These are phyloP conservation scores for Phylloscopus trochilus DNA, from an alignment of 2,113 vertebrate genomes.

Conservation along the genomic window DNA sequence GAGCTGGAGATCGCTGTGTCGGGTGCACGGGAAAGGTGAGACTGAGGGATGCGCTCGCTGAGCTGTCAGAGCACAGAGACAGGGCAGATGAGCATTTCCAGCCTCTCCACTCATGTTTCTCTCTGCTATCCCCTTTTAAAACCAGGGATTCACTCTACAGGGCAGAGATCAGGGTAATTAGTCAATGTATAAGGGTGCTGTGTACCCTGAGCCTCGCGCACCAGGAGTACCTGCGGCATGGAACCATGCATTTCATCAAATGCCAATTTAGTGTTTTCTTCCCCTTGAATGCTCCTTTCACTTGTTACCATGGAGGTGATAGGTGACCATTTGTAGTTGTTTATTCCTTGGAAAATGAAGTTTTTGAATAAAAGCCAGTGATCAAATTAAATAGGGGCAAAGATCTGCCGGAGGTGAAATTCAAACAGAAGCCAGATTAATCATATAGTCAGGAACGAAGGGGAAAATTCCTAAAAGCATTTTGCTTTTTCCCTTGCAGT, in stretches of 20 bases:
- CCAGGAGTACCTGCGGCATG: neutral
- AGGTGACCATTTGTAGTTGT: conserved; percentile 43
- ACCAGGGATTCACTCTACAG: neutral
- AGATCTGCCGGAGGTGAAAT: conserved; percentile 71
- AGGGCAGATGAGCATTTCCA: neutral
- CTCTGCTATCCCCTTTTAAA: neutral
- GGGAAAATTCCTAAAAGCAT: conserved; percentile 39
- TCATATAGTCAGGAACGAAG: conserved; percentile 58
- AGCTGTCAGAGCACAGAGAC: neutral
- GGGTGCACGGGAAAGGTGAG: accelerated
- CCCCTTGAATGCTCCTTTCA: neutral
- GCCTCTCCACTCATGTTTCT: neutral
- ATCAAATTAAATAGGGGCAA: conserved; percentile 71
- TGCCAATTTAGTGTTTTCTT: neutral
- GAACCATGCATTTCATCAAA: neutral
- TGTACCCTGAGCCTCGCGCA: accelerated
- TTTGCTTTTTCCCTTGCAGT: neutral
- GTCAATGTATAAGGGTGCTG: neutral
- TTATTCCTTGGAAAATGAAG: conserved; percentile 64
- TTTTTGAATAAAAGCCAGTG: conserved; percentile 77
- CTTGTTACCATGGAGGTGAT: conserved; percentile 39
- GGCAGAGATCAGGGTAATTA: neutral
- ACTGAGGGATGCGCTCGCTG: neutral
- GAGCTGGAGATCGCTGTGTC: neutral
- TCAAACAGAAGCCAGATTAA: conserved; percentile 71